Percentiles rank a stretch among this genome's conserved stretches.
Conservation (phyloP, 2,797 vertebrate species). For the Gymnopithys bicolor region DNA sequence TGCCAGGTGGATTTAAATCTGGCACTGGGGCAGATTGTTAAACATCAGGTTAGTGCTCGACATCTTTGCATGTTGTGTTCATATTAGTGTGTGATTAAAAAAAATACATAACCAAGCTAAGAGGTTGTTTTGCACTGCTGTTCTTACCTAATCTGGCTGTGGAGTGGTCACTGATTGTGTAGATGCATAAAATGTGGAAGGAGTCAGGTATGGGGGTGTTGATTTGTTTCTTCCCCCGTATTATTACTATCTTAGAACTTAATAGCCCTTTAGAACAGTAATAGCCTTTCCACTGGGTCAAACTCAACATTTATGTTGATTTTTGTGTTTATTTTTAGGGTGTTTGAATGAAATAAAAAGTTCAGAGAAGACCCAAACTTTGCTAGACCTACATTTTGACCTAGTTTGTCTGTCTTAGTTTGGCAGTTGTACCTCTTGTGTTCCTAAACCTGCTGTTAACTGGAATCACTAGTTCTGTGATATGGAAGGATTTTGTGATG, state of each 20-base stretch:
- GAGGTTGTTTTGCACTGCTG: background rate
- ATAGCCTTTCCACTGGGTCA: background rate
- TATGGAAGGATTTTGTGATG: background rate
- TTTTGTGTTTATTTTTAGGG: background rate
- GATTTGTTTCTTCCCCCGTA: accelerated
- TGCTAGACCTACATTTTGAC: background rate
- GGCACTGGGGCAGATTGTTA: conserved; percentile 97
- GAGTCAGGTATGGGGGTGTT: background rate
- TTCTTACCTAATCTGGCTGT: background rate
- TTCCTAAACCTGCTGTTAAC: background rate
- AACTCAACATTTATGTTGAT: background rate
- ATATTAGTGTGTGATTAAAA: background rate
- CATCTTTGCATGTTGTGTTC: background rate
- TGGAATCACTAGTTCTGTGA: background rate
- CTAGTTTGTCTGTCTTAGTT: background rate
- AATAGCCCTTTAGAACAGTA: background rate
- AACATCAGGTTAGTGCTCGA: conserved; percentile 88
- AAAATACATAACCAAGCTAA: background rate
- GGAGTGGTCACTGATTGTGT: background rate
- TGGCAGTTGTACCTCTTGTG: background rate
- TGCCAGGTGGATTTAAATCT: conserved; percentile 98
- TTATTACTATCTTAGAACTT: background rate
- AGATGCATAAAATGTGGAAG: background rate
- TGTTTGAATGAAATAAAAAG: background rate
- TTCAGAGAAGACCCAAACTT: background rate